Conservation (phyloP, 2,797 vertebrate genomes). For the Oreonectes daqikongensis region DNA sequence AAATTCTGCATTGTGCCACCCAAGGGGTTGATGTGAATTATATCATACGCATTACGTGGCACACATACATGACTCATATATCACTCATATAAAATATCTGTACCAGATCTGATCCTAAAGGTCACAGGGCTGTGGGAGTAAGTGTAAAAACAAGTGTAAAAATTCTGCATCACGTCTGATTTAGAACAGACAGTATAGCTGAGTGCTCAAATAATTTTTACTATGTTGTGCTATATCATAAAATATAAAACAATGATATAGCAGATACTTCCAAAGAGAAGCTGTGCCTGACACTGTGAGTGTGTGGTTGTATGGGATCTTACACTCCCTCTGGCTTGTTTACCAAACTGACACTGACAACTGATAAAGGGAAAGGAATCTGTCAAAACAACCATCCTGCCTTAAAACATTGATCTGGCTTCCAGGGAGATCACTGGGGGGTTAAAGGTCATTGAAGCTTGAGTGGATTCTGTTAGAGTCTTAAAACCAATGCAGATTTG, state of each 20-base stretch:
- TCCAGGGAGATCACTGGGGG: conserved; percentile 13
- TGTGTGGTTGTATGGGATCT: conserved; percentile 26
- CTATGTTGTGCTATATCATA: conserved; percentile 7
- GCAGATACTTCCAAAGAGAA: conserved; percentile 7
- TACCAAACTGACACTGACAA: conserved; percentile 35
- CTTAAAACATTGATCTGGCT: background rate
- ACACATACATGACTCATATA: conserved; percentile 35
- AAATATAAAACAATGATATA: conserved; percentile 4
- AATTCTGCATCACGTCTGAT: background rate
- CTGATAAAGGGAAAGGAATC: conserved; percentile 33
- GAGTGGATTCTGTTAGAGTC: conserved; percentile 3
- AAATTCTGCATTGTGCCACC: conserved; percentile 31
- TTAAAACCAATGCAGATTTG: background rate
- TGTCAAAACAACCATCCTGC: conserved; percentile 35
- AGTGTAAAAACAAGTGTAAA: conserved; percentile 16
- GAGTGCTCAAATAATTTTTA: conserved; percentile 12
- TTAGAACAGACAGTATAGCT: conserved; percentile 8
- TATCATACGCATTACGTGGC: conserved; percentile 25
- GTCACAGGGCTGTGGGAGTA: background rate
- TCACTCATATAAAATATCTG: conserved; percentile 8
- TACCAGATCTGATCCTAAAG: conserved; percentile 12
- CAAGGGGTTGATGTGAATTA: conserved; percentile 15
- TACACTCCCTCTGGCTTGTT: conserved; percentile 41
- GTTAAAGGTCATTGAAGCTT: conserved; percentile 37
- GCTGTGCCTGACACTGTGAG: background rate